phyloP scores from a whole-genome alignment of 2,888 invertebrate genomes.

The Drosophila subsilvestris region DNA sequence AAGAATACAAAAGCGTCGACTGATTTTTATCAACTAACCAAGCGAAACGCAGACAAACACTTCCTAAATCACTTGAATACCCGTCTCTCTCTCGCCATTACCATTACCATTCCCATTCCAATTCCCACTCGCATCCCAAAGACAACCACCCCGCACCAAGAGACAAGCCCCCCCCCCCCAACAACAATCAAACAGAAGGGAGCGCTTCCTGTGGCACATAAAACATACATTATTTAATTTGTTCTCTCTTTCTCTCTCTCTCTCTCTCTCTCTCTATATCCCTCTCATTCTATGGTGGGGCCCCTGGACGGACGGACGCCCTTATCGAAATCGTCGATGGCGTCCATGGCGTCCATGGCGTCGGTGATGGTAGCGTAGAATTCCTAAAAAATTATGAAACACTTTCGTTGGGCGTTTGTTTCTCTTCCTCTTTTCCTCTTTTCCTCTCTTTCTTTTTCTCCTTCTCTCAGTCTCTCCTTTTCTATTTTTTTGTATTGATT shows the following conservation, averaged over 20 bases:
- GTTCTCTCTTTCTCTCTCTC: conserved; percentile 30
- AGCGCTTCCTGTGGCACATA: conserved; percentile 73
- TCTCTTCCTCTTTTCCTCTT: too few species aligned
- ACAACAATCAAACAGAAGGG: conserved; percentile 44
- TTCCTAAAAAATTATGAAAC: conserved; percentile 72
- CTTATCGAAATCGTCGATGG: conserved; percentile 61
- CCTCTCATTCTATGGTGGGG: neutral
- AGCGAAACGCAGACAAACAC: conserved; percentile 82
- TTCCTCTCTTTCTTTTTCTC: conserved; percentile 7
- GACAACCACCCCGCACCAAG: conserved; percentile 42
- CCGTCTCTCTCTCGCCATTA: neutral
- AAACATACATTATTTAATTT: conserved; percentile 79
- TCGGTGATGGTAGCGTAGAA: conserved; percentile 51
- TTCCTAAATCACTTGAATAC: conserved; percentile 80
- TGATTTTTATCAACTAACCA: conserved; percentile 83
- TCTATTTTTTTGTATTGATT: conserved; percentile 33
- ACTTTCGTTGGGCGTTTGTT: conserved; percentile 17
- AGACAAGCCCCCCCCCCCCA: conserved; percentile 5
- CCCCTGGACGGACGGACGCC: conserved; percentile 13
- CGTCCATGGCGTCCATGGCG: conserved; percentile 36
- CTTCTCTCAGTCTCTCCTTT: conserved; percentile 20
- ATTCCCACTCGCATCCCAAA: neutral
- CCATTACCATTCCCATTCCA: conserved; percentile 4
- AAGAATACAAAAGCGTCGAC: conserved; percentile 56
- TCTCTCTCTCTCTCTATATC: conserved; percentile 24